A percentile compares a stretch with the other conserved stretches of the same genome.
phyloP scores from a whole-genome alignment of 64 coral and sea anemone genomes.

The Dendronephthya gigantea region DNA sequence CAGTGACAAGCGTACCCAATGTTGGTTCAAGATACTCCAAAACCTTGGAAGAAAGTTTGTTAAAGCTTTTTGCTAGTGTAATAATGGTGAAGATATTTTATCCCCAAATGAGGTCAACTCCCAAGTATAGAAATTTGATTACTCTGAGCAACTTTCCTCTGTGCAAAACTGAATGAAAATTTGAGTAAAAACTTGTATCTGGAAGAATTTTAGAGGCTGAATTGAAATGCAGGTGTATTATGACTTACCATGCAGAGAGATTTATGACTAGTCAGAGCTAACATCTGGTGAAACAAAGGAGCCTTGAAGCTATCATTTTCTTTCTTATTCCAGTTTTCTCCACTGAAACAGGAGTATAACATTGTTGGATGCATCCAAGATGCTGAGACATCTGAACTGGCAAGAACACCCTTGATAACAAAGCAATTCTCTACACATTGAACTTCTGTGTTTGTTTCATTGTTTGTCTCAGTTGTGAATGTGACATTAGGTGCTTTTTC shows the following conservation, averaged over 20 bases:
- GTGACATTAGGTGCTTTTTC: background rate
- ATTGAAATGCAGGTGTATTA: no score
- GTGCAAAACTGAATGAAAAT: no score
- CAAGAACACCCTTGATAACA: constrained; percentile 57
- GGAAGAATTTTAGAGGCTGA: no score
- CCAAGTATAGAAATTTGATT: no score
- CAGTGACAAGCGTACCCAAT: constrained; percentile 44
- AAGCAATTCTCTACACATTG: constrained; percentile 22
- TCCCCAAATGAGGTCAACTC: background rate
- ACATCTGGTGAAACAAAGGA: constrained; percentile 61
- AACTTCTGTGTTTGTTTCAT: background rate
- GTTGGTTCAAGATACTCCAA: constrained; percentile 57
- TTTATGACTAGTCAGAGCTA: background rate
- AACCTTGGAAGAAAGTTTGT: constrained; percentile 42
- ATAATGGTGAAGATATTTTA: background rate
- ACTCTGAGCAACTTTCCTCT: no score
- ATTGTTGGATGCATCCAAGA: constrained; percentile 65
- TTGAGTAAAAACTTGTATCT: no score
- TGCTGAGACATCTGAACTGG: constrained; percentile 43
- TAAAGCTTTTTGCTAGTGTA: background rate
- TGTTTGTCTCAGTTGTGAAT: background rate
- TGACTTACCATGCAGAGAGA: background rate
- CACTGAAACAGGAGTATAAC: constrained; percentile 61
- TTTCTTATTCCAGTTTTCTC: background rate
- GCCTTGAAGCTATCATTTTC: background rate